Evolutionary conservation across 2,113 vertebrate species (phyloP), one percentile per base, ranked within the genome.

Genomic region (Muscicapa adusta): DNA sequence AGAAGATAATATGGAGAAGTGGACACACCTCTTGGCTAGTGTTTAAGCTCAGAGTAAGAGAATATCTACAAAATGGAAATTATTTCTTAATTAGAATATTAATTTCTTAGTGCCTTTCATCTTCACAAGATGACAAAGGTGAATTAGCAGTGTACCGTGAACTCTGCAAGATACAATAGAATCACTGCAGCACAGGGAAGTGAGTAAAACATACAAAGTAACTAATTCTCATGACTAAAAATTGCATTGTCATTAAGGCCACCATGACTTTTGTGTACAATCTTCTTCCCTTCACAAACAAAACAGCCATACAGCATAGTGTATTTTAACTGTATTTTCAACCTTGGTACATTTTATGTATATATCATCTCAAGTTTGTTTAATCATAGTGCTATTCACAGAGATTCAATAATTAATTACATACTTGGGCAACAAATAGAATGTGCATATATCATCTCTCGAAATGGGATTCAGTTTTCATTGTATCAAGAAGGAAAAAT

Each of bases 251-350:
- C 43, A 43, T 4, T 57, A 34, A 38, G 7, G 18, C 29, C 33
- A 26, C 50, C 0, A 2, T 23, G 4, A 60, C 8, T 36, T 71
- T 18, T 36, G 9, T 18, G 14, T 22, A 42, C 6, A 23, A 8
- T 61, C 3, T 45, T 34, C 26, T 78, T 76, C 24, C 12, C 3
- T 58, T 58, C 50, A 23, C 34, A 61, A 45, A 75, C 1, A 33
- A 60, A 67, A 11, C 1, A 31, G 14, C 23, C 38, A 36, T 12
- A 16, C 6, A 40, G 4, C 8, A 57, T 7, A 0, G 1, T 18
- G 4, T 40, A 17, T 75, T 67, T 63, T 36, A 63, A 56, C 12
- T 74, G 5, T 43, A 17, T 65, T 78, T 92, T 87, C 25, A 72
- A 3, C 15, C 12, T 70, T 9, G 5, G 18, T 19, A 54, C 1